phyloP scores from a whole-genome alignment of 1,140 invertebrate genomes.

The Adelges cooleyi region DNA sequence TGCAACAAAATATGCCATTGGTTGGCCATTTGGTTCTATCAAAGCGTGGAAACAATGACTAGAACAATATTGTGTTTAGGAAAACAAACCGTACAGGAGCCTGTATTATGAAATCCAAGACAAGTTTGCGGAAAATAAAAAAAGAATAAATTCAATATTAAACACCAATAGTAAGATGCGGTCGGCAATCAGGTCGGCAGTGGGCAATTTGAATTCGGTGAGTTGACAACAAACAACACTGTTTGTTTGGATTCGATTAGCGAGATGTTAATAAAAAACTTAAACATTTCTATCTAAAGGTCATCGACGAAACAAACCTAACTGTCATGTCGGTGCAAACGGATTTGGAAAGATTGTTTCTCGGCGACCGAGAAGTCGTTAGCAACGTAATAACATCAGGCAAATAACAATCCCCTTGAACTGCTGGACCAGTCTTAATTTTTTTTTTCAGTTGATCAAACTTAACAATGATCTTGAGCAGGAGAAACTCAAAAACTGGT shows the following conservation, averaged over 20 bases:
- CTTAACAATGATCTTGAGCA: not conserved
- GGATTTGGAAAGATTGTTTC: not conserved
- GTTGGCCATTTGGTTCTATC: too few relatives aligned
- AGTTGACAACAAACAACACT: not conserved
- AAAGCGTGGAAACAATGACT: too few relatives aligned
- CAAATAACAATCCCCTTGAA: not conserved
- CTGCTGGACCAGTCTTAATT: too few relatives aligned
- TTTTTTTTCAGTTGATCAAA: not conserved
- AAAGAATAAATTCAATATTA: not conserved
- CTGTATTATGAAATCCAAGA: conserved; percentile 9
- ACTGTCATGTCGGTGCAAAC: not conserved
- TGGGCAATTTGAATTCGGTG: not conserved
- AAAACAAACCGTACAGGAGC: not conserved
- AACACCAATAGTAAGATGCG: not conserved
- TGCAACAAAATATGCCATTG: too few relatives aligned
- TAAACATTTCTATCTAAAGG: not conserved
- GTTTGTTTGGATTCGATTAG: too few relatives aligned
- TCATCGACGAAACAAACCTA: not conserved
- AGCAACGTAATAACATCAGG: not conserved
- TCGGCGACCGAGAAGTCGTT: not conserved
- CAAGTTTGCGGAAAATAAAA: not conserved
- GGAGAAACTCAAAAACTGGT: not conserved
- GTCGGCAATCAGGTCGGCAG: not conserved
- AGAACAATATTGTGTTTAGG: not conserved
- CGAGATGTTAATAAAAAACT: too few relatives aligned